Percentiles rank a stretch among this genome's conserved stretches.
These are phyloP conservation scores for Acromyrmex charruanus DNA, from an alignment of 1,140 invertebrate genomes.

Conservation along the genomic window DNA sequence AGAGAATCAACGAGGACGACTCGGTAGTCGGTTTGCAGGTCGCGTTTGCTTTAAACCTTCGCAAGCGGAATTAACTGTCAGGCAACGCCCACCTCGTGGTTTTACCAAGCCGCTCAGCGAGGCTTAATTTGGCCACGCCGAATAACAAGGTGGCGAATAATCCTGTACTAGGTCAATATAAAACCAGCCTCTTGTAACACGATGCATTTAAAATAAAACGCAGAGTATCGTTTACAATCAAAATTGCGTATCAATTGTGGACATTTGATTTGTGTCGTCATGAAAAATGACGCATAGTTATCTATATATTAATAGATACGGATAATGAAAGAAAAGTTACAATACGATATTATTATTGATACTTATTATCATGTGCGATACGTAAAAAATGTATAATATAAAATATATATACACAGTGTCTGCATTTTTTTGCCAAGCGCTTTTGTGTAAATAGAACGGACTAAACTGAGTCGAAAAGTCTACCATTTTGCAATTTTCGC, in stretches of 20 bases:
- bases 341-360: background rate
- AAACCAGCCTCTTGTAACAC: slow-evolving; percentile 33
- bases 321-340: background rate
- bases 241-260: background rate
- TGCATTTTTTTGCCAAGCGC: too few relatives aligned
- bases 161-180: slow-evolving; percentile 55
- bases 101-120: slow-evolving; percentile 56
- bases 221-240: slow-evolving; percentile 7
- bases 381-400: too few relatives aligned
- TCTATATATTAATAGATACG: background rate
- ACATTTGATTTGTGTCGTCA: background rate
- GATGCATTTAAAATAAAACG: background rate
- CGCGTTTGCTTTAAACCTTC: slow-evolving; percentile 65
- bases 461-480: too few relatives aligned
- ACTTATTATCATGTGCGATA: too few relatives aligned
- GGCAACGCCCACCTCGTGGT: slow-evolving; percentile 59
- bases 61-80: slow-evolving; percentile 58
- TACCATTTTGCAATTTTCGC: too few relatives aligned
- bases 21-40: slow-evolving; percentile 62
- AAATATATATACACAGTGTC: too few relatives aligned
- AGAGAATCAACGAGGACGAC: slow-evolving; percentile 59
- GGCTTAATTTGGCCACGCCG: slow-evolving; percentile 59
- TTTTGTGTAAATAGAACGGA: too few relatives aligned
- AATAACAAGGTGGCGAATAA: slow-evolving; percentile 64
- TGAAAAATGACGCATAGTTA: background rate